Base-by-base conservation (phyloP, 2,797 vertebrate species). In the Neosilurus hyrtlii region DNA sequence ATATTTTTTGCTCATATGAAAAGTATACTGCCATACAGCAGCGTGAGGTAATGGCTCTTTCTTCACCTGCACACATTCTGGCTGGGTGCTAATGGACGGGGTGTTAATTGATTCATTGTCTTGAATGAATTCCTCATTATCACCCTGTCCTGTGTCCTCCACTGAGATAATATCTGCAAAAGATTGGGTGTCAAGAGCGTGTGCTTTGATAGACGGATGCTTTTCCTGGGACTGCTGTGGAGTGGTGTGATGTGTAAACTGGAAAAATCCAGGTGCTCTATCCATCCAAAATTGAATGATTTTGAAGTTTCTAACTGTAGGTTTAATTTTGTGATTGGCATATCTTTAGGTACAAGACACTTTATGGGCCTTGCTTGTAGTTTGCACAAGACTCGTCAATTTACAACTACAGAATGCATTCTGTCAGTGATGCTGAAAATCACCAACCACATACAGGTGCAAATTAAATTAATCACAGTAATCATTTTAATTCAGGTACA, bases 51-150 rank as follows among this genome's bases (percentile, higher is more conserved):
- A 54, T 8, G 8, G n/a, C 67, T 80, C 66, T 82, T 59, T 51
- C 52, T 59, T 77, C 78, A 84, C 85, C 68, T 75, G 82, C 76
- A 56, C 56, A n/a, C 65, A 66, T 66, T 79, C 78, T 63, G 89
- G 51, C 89, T 87, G 77, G 16, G 89, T 90, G 93, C 88, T 93
- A 93, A 94, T 93, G 88, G 90, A 89, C 91, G 88, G 79, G 87
- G 89, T 80, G 91, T 87, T 94, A 94, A 95, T 94, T 94, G 93
- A 94, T 93, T 94, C 80, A 87, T 91, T 89, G 88, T 93, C 89
- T 89, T 88, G 43, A 37, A 88, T 88, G 84, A 83, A 80, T 94
- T 94, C 37, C 43, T 71, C 68, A 24, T 71, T 51, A 94, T 89
- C 92, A 89, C 90, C 86, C 16, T 87, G 86, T 93, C 93, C 89